Percentiles rank a stretch among this genome's conserved stretches.
phyloP scores from a whole-genome alignment of 2,888 invertebrate species.

The Hypolimnas misippus region DNA sequence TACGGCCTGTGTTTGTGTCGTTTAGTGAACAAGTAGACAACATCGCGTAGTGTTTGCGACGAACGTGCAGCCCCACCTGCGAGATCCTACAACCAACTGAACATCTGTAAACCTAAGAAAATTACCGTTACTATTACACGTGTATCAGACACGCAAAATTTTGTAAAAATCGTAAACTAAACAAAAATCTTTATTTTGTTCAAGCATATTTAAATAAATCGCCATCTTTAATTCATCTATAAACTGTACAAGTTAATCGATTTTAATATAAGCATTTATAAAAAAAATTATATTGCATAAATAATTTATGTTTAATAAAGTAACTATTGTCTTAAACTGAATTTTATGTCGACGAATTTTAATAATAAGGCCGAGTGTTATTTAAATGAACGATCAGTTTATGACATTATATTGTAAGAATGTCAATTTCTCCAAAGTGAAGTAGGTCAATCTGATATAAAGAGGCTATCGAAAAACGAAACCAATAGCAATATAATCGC shows the following conservation, averaged over 20 bases:
- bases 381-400: conserved; percentile 47
- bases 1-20: conserved; percentile 57
- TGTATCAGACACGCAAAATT: no score
- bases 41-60: conserved; percentile 54
- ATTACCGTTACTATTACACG: conserved; percentile 22
- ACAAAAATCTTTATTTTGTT: not conserved
- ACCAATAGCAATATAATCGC: conserved; percentile 76
- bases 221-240: not conserved
- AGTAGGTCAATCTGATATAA: conserved; percentile 79
- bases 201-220: no score
- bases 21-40: conserved; percentile 60
- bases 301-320: not conserved
- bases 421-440: conserved; percentile 75
- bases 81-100: conserved; percentile 25
- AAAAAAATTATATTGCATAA: no score
- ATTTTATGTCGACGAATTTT: conserved; percentile 22
- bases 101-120: conserved; percentile 33
- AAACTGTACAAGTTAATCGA: no score
- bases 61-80: conserved; percentile 46
- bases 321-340: conserved; percentile 5
- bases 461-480: conserved; percentile 80
- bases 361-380: conserved; percentile 36
- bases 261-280: no score
- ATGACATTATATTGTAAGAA: conserved; percentile 59
- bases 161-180: not conserved